Evolutionary conservation across 2,113 vertebrate genomes (phyloP).

Genomic region (Sturnus vulgaris): DNA sequence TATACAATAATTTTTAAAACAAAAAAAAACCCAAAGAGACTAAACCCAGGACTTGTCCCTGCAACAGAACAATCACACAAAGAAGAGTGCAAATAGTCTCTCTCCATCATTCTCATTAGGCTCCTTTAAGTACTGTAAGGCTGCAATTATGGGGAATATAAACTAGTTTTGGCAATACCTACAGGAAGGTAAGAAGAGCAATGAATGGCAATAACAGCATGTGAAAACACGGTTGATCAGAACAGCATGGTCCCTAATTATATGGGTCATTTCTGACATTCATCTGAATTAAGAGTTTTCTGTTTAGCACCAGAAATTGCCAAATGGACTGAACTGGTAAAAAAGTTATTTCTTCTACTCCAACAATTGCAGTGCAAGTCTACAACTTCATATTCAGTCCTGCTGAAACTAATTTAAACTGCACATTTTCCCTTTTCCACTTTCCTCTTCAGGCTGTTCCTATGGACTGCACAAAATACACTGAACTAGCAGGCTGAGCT

Average conservation of each 20-base stretch:
- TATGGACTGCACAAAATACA: neutral
- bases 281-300: neutral
- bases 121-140: neutral
- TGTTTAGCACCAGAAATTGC: neutral
- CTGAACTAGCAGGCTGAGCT: neutral
- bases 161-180: neutral
- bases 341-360: neutral
- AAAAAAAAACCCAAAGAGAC: neutral
- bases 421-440: neutral
- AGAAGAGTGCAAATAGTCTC: neutral
- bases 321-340: neutral
- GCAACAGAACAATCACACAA: neutral
- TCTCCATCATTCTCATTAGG: neutral
- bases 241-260: neutral
- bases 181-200: neutral
- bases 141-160: neutral
- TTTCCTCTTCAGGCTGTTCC: neutral
- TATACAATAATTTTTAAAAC: neutral
- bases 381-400: neutral
- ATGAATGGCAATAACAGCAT: neutral
- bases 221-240: neutral
- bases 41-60: neutral
- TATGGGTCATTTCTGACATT: neutral
- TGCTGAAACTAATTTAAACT: neutral
- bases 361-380: neutral